Evolutionary conservation across 2,797 vertebrate species (phyloP), one percentile per base, ranked within the genome.

Genomic region (Rhinophrynus dorsalis): DNA sequence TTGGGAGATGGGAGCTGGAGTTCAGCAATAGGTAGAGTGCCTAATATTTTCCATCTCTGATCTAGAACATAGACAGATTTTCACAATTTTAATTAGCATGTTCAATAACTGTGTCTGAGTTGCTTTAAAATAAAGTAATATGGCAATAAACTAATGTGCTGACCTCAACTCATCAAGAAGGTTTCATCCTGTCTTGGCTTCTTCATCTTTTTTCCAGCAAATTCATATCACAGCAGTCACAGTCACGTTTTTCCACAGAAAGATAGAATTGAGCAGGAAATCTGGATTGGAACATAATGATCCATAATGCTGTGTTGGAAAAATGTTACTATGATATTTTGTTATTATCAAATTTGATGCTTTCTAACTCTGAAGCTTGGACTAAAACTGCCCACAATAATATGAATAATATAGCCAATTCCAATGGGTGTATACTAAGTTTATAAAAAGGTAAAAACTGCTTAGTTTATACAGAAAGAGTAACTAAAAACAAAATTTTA

Each of bases 181-280:
- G 47, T 68, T 24, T 68, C 24, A 68, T 61, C 45, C 47, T 13
- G n/a, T 45, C 51, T 54, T 61, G 57, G 57, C 45, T 35, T 61
- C 50, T 62, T 56, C 12, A 5, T 32, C 11, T 32, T 45, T 64
- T 70, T 70, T 65, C 61, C 69, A 65, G 24, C 35, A 40, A 44
- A 51, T 50, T 50, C 52, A 59, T 72, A 65, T 65, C 69, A 26
- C 37, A 52, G 15, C 61, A 26, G 45, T 65, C 45, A 51, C 61
- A 26, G 45, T 65, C 45, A 51, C 44, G 26, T 73, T 66, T 73
- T 73, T 73, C 69, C 61, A 73, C 13, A 40, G 54, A 15, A 6
- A 40, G 30, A 51, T 24, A 48, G 42, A 18, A 27, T 24, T 7
- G 42, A 40, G 47, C 54, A 60, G 67, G 67, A 61, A 61, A 70